phyloP scores from a whole-genome alignment of 64 coral and sea anemone genomes.

The Porites lutea region DNA sequence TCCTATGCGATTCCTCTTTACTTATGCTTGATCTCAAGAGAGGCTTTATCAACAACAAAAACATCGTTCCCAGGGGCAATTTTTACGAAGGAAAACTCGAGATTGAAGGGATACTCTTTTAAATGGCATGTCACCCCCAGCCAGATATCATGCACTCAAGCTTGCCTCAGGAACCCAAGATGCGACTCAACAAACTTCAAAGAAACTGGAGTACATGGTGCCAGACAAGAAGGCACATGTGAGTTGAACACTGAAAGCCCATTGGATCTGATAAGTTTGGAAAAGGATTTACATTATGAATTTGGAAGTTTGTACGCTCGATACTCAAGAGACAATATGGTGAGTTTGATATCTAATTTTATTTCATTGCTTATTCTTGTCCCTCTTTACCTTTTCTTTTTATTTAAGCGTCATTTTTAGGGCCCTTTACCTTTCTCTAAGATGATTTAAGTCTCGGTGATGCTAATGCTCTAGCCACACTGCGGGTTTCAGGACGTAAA shows the following conservation, averaged over 20 bases:
- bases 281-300: conserved; percentile 19
- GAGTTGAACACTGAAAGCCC: conserved; percentile 3
- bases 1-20: not conserved
- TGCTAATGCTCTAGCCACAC: no score
- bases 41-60: not conserved
- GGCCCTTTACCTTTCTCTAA: no score
- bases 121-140: not conserved
- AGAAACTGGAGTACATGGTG: not conserved
- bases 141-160: conserved; percentile 38
- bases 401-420: no score
- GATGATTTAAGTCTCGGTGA: no score
- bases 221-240: not conserved
- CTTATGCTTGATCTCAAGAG: not conserved
- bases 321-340: not conserved
- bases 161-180: conserved; percentile 22
- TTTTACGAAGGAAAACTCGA: not conserved
- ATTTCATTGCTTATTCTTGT: not conserved
- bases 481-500: no score
- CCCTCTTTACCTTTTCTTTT: no score
- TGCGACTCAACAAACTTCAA: conserved; percentile 59
- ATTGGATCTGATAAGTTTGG: not conserved
- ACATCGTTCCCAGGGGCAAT: not conserved
- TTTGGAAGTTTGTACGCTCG: not conserved
- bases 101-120: conserved; percentile 4
- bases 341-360: not conserved